phyloP scores from a whole-genome alignment of 2,113 vertebrate genomes.

The Seriola dumerili region DNA sequence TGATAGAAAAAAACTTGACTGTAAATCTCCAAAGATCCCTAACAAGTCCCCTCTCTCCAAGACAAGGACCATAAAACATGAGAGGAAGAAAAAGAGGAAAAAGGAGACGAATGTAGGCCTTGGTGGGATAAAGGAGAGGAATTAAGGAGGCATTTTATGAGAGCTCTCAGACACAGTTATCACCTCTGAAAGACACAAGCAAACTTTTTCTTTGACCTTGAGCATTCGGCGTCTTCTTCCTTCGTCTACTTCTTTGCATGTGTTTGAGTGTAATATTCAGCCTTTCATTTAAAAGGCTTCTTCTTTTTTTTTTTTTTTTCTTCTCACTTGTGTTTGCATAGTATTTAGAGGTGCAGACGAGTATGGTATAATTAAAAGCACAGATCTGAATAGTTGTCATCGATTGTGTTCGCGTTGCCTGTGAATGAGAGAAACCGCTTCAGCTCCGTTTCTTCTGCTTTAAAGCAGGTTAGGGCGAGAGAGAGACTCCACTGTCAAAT shows the following conservation, averaged over 20 bases:
- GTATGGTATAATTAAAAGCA: constrained; percentile 41
- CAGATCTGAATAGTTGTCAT: constrained; percentile 13
- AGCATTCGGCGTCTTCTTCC: constrained; percentile 5
- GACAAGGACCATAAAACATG: constrained; percentile 83
- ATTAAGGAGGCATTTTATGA: constrained; percentile 80
- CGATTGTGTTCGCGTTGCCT: background rate
- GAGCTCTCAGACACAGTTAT: constrained; percentile 68
- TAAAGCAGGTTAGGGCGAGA: constrained; percentile 22
- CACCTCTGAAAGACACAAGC: constrained; percentile 67
- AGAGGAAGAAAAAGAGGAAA: constrained; percentile 57
- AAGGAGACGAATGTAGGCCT: constrained; percentile 62
- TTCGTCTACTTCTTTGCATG: constrained; percentile 18
- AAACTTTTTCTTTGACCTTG: constrained; percentile 77
- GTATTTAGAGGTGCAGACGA: constrained; percentile 7
- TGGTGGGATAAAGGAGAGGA: constrained; percentile 75
- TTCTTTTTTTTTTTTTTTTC: background rate
- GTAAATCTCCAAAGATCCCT: constrained; percentile 82
- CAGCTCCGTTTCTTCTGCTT: constrained; percentile 42
- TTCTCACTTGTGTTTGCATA: background rate
- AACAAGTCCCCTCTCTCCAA: constrained; percentile 75
- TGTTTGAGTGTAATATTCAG: constrained; percentile 16
- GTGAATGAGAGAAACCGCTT: constrained; percentile 25
- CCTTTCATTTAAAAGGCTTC: background rate
- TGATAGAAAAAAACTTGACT: constrained; percentile 74
- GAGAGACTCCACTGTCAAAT: constrained; percentile 45